phyloP scores from a whole-genome alignment of 2,797 vertebrate genomes.

The Natrix natrix region DNA sequence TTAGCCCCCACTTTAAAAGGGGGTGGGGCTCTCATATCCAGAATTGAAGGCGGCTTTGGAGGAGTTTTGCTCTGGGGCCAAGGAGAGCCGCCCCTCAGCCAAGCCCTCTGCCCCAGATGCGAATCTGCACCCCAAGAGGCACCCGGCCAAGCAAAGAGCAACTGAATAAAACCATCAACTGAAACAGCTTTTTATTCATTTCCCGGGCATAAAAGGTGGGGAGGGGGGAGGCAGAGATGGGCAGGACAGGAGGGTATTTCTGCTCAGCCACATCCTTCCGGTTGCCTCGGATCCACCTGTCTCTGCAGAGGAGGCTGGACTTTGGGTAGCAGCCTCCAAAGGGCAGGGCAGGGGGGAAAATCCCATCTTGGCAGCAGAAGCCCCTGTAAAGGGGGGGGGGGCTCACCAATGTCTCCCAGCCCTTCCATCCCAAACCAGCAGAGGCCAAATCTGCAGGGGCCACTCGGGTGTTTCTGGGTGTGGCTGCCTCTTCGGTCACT shows the following conservation, averaged over 20 bases:
- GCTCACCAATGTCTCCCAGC: neutral
- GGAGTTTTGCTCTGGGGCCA: neutral
- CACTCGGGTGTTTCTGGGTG: neutral
- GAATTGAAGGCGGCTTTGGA: neutral
- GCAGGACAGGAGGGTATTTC: accelerated
- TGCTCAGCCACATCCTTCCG: neutral
- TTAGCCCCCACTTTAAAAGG: neutral
- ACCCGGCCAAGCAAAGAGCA: neutral
- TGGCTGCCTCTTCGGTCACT: neutral
- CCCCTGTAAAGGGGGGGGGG: accelerated
- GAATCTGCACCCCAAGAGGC: neutral
- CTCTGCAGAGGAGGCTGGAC: neutral
- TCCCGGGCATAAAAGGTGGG: neutral
- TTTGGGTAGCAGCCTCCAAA: neutral
- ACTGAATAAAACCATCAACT: neutral
- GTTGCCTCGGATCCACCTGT: neutral
- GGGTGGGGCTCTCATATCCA: neutral
- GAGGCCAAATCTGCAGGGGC: neutral
- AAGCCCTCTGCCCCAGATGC: too few species aligned
- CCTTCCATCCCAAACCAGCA: neutral
- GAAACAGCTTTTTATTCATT: neutral
- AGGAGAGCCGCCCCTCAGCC: neutral
- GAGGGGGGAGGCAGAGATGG: too few species aligned
- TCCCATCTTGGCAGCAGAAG: neutral
- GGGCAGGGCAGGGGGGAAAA: neutral